These are phyloP conservation scores for Hozukius guyotensis DNA, from an alignment of 2,797 vertebrate genomes.

Conservation along the genomic window DNA sequence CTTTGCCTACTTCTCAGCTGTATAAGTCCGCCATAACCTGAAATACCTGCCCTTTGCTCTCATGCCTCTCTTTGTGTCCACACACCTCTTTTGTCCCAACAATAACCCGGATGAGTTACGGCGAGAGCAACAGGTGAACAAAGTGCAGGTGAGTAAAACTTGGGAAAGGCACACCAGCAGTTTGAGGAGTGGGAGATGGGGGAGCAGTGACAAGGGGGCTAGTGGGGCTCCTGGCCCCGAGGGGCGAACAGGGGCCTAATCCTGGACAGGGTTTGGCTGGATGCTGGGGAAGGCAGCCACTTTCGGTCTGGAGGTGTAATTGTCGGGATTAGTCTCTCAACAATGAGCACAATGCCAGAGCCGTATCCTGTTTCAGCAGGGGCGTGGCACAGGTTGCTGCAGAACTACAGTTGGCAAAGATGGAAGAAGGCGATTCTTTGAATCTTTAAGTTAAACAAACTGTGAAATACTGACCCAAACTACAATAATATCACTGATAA, in stretches of 20 bases:
- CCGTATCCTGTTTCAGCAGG: slow-evolving; percentile 76
- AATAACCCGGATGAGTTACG: slow-evolving; percentile 60
- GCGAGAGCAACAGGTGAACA: slow-evolving; percentile 67
- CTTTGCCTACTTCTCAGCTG: slow-evolving; percentile 41
- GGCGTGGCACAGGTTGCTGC: slow-evolving; percentile 66
- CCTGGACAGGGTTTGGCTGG: slow-evolving; percentile 58
- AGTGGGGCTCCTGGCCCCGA: slow-evolving; percentile 35
- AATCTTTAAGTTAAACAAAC: slow-evolving; percentile 37
- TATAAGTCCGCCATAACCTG: slow-evolving; percentile 55
- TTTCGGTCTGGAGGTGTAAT: slow-evolving; percentile 79
- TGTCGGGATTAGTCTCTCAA: slow-evolving; percentile 80
- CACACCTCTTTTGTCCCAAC: slow-evolving; percentile 66
- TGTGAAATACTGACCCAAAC: slow-evolving; percentile 8
- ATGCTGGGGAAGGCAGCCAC: slow-evolving; percentile 69
- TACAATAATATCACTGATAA: slow-evolving; percentile 7
- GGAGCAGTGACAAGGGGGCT: slow-evolving; percentile 19
- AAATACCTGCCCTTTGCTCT: slow-evolving; percentile 82
- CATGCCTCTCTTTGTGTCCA: slow-evolving; percentile 61
- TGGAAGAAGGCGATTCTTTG: slow-evolving; percentile 57
- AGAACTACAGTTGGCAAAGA: slow-evolving; percentile 50
- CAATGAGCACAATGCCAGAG: slow-evolving; percentile 80
- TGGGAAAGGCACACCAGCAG: slow-evolving; percentile 55
- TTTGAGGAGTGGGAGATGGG: slow-evolving; percentile 35
- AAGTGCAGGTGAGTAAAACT: slow-evolving; percentile 74
- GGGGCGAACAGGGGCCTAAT: slow-evolving; percentile 48